Evolutionary conservation across 2,888 invertebrate species (phyloP).

Genomic region (Cantharis rufa): DNA sequence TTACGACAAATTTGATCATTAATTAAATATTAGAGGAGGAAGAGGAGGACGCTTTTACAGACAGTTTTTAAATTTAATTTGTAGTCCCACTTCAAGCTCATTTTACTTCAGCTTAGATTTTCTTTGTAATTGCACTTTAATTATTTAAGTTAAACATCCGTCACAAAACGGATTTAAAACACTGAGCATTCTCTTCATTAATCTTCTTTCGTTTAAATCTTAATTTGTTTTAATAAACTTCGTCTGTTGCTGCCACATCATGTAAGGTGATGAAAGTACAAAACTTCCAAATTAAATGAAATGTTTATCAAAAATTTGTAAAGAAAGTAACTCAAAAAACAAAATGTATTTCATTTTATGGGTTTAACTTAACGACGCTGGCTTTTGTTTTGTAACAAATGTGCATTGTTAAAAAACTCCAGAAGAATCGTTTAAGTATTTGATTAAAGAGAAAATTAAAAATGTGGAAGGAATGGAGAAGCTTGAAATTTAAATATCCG

Average conservation of each 20-base stretch:
- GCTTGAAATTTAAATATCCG: neutral
- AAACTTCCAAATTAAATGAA: neutral
- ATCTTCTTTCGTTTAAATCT: neutral
- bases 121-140: neutral
- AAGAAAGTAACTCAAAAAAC: neutral
- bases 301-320: neutral
- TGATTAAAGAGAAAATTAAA: neutral
- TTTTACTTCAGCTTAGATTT: neutral
- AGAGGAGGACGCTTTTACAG: neutral
- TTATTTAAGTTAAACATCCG: neutral
- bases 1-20: neutral
- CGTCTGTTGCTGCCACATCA: neutral
- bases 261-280: neutral
- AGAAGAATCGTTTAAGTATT: neutral
- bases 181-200: neutral
- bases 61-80: neutral
- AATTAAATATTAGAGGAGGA: neutral
- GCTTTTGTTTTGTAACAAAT: neutral
- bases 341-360: neutral
- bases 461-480: neutral
- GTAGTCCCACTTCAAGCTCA: neutral
- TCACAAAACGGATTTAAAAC: neutral
- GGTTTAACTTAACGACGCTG: neutral
- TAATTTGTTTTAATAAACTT: neutral
- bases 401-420: neutral